Evolutionary conservation across 1,140 invertebrate species (phyloP), one percentile per base, ranked within the genome.

Genomic region (Drosophila repletoides): DNA sequence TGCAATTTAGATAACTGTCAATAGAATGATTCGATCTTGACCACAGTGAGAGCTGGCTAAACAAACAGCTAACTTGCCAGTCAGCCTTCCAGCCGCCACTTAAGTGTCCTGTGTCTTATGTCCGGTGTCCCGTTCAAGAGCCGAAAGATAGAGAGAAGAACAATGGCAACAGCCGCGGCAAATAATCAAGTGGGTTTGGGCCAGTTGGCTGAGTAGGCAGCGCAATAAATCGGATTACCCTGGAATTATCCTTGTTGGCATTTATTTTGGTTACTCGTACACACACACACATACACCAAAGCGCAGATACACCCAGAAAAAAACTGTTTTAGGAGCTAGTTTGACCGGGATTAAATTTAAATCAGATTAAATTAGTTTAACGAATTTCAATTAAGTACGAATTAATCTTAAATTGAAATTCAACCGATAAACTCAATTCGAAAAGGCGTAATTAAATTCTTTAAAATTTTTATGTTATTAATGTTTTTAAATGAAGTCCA

Each of bases 181-280:
- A 34, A 70, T 65, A 65, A 70, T 66, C 52, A 70, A 66, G 60
- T 53, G 34, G 40, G 29, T 28, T 52, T 10, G 46, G 5, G 21
- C 33, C 19, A 24, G 41, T 9, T 38, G 21, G 10, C 21, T 24
- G 29, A 29, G 46, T 43, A 28, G 29, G 41, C 46, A 26, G 67
- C 77, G 76, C 29, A 83, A 52, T 75, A 87, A 86, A 86, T 86
- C 80, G 81, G 80, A 86, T 86, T 86, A 86, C 60, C 64, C 68
- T 26, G 40, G 80, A 76, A 87, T 86, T 87, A 86, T 86, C 76
- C 81, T 76, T 86, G 81, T 73, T 87, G 80, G 77, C 79, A 84
- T 81, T 81, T 81, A 81, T 81, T 81, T 76, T 73, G 72, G 68
- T 55, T 72, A 31, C 53, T 21, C 12, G 34, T 33, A 40, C 28